Percentiles rank a stretch among this genome's conserved stretches.
Evolutionary conservation across 2,797 vertebrate species (phyloP).

Genomic region (Lindbergichthys nudifrons): DNA sequence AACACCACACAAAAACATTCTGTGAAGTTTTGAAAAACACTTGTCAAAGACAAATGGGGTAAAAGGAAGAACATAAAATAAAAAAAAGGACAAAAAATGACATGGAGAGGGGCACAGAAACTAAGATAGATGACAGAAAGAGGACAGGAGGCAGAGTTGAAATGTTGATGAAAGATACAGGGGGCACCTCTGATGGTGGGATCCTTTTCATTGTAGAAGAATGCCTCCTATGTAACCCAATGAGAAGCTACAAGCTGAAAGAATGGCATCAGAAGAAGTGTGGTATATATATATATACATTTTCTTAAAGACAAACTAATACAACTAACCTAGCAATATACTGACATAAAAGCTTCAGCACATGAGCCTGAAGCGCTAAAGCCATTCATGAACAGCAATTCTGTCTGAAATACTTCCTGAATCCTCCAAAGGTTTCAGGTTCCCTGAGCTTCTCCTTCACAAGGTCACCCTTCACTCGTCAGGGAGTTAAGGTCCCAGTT

Average conservation of each 20-base stretch:
- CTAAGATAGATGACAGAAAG: constrained; percentile 3
- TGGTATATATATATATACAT: neutral
- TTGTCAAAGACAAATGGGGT: constrained; percentile 28
- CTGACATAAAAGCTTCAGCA: neutral
- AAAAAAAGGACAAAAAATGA: constrained; percentile 19
- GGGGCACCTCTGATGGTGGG: constrained; percentile 52
- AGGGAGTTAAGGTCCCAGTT: constrained; percentile 72
- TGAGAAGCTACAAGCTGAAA: constrained; percentile 30
- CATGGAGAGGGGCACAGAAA: constrained; percentile 8
- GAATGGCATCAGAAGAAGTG: constrained; percentile 6
- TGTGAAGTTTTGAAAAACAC: constrained; percentile 26
- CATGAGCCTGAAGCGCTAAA: constrained; percentile 1
- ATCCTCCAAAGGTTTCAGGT: constrained; percentile 37
- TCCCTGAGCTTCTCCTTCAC: constrained; percentile 60
- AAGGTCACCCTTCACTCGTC: constrained; percentile 61
- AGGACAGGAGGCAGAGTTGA: constrained; percentile 33
- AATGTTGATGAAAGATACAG: constrained; percentile 15
- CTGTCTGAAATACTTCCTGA: constrained; percentile 21
- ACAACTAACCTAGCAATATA: neutral
- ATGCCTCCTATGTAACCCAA: constrained; percentile 13
- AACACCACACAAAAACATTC: constrained; percentile 22
- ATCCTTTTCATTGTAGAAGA: constrained; percentile 30
- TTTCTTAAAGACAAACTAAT: neutral
- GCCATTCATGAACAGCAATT: constrained; percentile 25
- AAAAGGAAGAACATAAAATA: constrained; percentile 16